A percentile compares a stretch with the other conserved stretches of the same genome.
Conservation (phyloP, 1,140 invertebrate species). For the Drosophila arawakana region DNA sequence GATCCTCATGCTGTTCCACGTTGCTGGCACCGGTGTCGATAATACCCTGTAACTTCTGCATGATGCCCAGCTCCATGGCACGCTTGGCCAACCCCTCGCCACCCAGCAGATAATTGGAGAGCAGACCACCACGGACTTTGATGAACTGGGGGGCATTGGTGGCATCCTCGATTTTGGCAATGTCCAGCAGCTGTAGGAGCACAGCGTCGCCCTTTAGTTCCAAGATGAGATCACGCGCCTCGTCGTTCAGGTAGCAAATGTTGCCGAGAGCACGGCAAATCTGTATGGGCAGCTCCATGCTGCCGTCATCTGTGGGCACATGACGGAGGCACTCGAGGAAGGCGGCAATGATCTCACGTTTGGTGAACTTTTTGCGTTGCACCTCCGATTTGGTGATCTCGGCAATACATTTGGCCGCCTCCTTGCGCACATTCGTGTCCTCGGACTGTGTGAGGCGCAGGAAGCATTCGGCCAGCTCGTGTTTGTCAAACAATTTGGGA, state of each 20-base stretch:
- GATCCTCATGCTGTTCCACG: conserved; percentile 85
- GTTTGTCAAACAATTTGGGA: conserved; percentile 82
- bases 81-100: conserved; percentile 88
- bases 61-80: conserved; percentile 88
- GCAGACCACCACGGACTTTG: conserved; percentile 88
- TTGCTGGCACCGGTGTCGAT: conserved; percentile 85
- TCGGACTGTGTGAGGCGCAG: conserved; percentile 67
- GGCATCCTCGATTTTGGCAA: conserved; percentile 68
- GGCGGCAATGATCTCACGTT: conserved; percentile 86
- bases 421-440: conserved; percentile 74
- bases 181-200: conserved; percentile 85
- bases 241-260: conserved; percentile 94
- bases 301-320: conserved; percentile 70
- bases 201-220: conserved; percentile 87
- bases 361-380: conserved; percentile 88
- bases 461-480: conserved; percentile 78
- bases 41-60: conserved; percentile 86
- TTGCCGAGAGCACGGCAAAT: conserved; percentile 93
- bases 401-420: conserved; percentile 88
- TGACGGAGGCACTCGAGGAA: conserved; percentile 85
- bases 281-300: conserved; percentile 88
- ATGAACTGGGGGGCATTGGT: conserved; percentile 85
- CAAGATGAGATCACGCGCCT: conserved; percentile 87
- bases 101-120: conserved; percentile 92
- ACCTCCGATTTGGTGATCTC: conserved; percentile 89